Percentiles rank a stretch among this genome's conserved stretches.
Evolutionary conservation across 2,113 vertebrate genomes (phyloP).

Genomic region (Strix aluco): DNA sequence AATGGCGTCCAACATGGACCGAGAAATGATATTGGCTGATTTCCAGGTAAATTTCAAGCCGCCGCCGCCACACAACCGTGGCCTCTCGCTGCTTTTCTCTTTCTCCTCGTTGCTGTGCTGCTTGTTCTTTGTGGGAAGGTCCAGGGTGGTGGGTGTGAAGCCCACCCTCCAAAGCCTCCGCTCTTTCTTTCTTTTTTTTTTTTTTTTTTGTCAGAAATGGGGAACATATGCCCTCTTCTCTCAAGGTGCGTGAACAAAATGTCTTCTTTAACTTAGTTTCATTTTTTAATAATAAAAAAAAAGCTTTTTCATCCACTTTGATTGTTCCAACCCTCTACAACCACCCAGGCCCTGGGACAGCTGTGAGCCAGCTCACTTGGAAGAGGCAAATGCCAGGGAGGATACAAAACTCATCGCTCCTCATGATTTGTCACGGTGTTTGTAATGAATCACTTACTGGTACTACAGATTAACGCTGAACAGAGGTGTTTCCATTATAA

Average conservation of each 20-base stretch:
- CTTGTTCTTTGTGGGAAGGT: constrained; percentile 24
- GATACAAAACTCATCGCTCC: constrained; percentile 22
- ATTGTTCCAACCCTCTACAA: neutral
- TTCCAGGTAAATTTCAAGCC: constrained; percentile 87
- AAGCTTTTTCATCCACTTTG: neutral
- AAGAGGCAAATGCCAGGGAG: constrained; percentile 26
- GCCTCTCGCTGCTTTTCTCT: constrained; percentile 9
- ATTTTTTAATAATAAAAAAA: neutral
- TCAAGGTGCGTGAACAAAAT: constrained; percentile 7
- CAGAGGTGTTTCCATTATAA: constrained; percentile 36
- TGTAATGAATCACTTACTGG: constrained; percentile 29
- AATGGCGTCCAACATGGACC: constrained; percentile 99
- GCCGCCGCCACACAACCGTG: neutral
- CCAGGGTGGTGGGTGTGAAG: neutral
- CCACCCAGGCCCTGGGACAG: neutral
- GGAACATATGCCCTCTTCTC: neutral
- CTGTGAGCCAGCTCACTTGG: constrained; percentile 10
- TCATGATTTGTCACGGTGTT: constrained; percentile 28
- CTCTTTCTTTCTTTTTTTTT: neutral
- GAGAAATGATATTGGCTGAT: constrained; percentile 98
- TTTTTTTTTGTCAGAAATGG: neutral
- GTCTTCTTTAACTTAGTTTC: constrained; percentile 3
- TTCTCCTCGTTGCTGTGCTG: constrained; percentile 1
- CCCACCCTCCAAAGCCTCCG: neutral
- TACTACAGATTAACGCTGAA: neutral